Conservation (phyloP, 2,113 vertebrate genomes). For the Hyperopisus bebe region DNA sequence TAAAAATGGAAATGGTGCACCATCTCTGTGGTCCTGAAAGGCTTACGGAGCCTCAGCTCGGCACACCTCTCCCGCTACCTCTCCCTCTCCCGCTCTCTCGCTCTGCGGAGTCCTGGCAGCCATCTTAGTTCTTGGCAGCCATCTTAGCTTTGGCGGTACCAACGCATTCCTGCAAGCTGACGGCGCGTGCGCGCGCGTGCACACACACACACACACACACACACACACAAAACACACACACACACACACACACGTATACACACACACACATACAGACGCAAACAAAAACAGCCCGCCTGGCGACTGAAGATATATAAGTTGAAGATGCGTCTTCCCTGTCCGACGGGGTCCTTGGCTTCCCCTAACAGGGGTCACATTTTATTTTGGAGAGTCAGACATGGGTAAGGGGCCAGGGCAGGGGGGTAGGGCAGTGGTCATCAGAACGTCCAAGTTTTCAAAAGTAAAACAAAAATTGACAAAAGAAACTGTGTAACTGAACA, state of each 20-base stretch:
- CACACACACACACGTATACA: slow-evolving; percentile 19
- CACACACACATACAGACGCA: slow-evolving; percentile 26
- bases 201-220: slow-evolving; percentile 28
- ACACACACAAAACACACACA: slow-evolving; percentile 25
- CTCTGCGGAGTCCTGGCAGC: slow-evolving; percentile 79
- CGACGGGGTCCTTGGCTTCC: neutral
- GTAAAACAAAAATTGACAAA: neutral
- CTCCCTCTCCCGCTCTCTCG: slow-evolving; percentile 46
- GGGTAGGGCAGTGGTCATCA: neutral
- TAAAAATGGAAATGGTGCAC: neutral
- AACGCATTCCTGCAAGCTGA: slow-evolving; percentile 67
- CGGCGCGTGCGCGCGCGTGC: slow-evolving; percentile 32
- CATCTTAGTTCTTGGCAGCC: slow-evolving; percentile 94
- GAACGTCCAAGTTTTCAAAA: neutral
- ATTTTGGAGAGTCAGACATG: neutral
- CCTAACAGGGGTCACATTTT: neutral
- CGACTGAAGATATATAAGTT: neutral
- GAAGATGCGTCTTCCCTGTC: neutral
- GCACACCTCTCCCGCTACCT: slow-evolving; percentile 31
- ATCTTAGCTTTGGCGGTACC: slow-evolving; percentile 81
- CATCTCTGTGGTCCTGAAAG: slow-evolving; percentile 8
- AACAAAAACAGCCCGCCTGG: neutral
- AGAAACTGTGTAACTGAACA: neutral
- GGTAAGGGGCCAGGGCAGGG: neutral
- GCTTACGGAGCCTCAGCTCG: slow-evolving; percentile 24